Base-by-base conservation (phyloP, 2,113 vertebrate species). In the Cyprinodon tularosa region DNA sequence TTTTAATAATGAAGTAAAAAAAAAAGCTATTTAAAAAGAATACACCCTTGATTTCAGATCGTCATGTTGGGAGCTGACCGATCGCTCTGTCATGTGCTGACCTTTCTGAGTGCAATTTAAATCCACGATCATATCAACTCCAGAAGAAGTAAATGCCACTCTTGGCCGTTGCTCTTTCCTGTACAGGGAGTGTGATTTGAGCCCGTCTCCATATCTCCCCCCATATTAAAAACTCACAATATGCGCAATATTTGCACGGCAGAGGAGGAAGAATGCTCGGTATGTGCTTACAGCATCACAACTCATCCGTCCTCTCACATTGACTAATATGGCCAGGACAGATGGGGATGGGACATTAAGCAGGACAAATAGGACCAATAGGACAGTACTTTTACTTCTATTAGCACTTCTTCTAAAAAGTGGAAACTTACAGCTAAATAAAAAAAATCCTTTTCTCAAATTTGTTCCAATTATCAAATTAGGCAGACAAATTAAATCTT, bases 171-270 rank as follows among this genome's bases (percentile, higher is more conserved):
- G 92, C 89, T 86, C 87, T 89, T 94, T 66, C 88, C 80, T 90
- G 93, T 91, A 91, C 83, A 80, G 92, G 90, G 93, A 96, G 96
- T 95, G 94, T 80, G 83, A 95, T 89, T 92, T 66, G 75, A 86
- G 80, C 88, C 81, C 83, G 74, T 63, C 68, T 77, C 78, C 80
- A 78, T 79, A 85, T 72, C 82, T 83, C 77, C 83, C 74, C 76
- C 90, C 74, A 90, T 90, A 91, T 93, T 95, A 95, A 89, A 96
- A 96, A 94, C 92, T 94, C 91, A 88, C 93, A 92, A 95, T 95
- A 96, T 96, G 94, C 88, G 93, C 92, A 95, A 95, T 96, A 97
- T 96, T 95, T 97, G 96, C 94, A 95, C 86, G 75, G 93, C 83
- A 93, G 94, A 95, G 92, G 93, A 95, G 85, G 86, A 94, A 90